Evolutionary conservation across 2,113 vertebrate genomes (phyloP), one percentile per base, ranked within the genome.

Genomic region (Mugil cephalus): DNA sequence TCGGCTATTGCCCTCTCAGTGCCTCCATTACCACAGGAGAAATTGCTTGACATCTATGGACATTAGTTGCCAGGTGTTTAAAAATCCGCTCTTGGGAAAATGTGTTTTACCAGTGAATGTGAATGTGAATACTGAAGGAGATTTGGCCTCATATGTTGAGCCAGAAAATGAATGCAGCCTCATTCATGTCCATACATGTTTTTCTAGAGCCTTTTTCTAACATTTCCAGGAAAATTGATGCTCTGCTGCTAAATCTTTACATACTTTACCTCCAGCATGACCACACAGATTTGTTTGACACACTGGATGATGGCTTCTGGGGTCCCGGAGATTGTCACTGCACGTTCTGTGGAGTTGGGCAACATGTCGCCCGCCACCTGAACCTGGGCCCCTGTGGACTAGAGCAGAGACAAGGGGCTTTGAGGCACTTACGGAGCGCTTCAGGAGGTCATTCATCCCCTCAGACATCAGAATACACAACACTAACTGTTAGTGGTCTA

Each of bases 231-330:
- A n/a, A n/a, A n/a, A n/a, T n/a, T n/a, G n/a, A n/a, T n/a, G n/a
- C n/a, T n/a, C n/a, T 10, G 39, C 38, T 30, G 24, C 9, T 30
- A 18, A 21, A 46, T 60, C 14, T 35, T 7, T 8, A 83, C 85
- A 93, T 77, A 93, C 92, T 93, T 75, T 98, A 99, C 97, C 97
- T 99, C 97, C 86, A 99, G 94, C 97, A 99, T 98, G 93, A 99
- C 97, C 94, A 99, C 97, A 96, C 97, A 99, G 92, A 99, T 99
- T 93, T 99, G 97, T 94, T 98, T 98, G 93, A 99, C 97, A 91
- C 97, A 99, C 88, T 99, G 97, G 94, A 98, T 99, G 92, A 99
- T 99, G 90, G 97, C 97, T 7, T 99, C 97, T 0, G 97, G 97
- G 46, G 97, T 97, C 71, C 97, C 97, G 18, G 97, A 99, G 95